Evolutionary conservation across 2,797 vertebrate species (phyloP).

Genomic region (Calcarius lapponicus): DNA sequence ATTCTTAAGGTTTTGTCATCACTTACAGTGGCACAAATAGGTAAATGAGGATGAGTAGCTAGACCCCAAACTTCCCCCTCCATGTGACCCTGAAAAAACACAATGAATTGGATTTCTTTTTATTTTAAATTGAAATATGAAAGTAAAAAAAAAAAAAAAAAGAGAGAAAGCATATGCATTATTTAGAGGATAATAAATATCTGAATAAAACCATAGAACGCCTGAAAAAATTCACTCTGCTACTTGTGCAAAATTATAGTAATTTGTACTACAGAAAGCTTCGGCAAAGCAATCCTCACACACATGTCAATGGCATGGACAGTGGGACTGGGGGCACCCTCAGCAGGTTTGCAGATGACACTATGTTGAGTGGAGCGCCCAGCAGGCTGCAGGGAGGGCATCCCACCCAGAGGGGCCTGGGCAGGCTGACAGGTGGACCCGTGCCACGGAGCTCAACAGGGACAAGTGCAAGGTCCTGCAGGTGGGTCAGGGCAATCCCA

Average conservation of each 20-base stretch:
- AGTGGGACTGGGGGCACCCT: background rate
- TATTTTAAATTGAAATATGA: background rate
- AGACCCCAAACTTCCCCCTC: constrained; percentile 98
- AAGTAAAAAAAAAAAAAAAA: background rate
- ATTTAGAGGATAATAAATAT: background rate
- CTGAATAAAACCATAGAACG: background rate
- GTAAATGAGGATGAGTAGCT: constrained; percentile 96
- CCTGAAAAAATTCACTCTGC: background rate
- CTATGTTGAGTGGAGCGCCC: fast-evolving
- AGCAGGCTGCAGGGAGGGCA: background rate
- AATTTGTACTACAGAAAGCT: background rate
- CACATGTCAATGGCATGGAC: background rate
- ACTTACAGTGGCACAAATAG: constrained; percentile 97
- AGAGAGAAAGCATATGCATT: background rate
- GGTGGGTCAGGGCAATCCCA: background rate
- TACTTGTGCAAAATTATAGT: background rate
- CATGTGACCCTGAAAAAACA: constrained; percentile 93
- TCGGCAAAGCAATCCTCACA: background rate
- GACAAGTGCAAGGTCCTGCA: background rate
- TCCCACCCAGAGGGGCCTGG: background rate
- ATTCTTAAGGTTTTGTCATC: constrained; percentile 98
- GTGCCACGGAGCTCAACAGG: background rate
- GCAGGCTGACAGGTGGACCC: background rate
- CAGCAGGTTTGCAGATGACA: background rate
- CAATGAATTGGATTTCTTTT: background rate